Percentiles rank a stretch among this genome's conserved stretches.
Evolutionary conservation across 2,888 invertebrate species (phyloP).

Genomic region (Sicus ferrugineus): DNA sequence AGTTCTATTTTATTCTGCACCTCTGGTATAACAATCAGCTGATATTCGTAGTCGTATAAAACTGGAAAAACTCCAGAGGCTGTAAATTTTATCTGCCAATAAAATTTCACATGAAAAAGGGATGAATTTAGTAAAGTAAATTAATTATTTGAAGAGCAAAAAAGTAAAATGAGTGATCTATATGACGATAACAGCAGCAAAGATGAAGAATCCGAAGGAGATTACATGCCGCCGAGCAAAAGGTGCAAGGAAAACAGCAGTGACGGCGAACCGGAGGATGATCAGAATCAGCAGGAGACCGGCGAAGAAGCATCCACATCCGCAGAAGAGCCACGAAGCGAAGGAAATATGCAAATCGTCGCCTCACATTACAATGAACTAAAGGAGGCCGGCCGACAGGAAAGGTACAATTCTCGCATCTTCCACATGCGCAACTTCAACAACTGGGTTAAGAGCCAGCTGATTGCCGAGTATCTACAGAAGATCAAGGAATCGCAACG

Average conservation of each 20-base stretch:
- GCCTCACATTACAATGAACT: constrained; percentile 94
- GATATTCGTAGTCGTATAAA: too few species aligned
- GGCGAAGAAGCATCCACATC: constrained; percentile 29
- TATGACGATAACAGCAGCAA: constrained; percentile 14
- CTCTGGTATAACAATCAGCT: too few species aligned
- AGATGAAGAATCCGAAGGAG: constrained; percentile 32
- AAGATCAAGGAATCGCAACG: constrained; percentile 72
- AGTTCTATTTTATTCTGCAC: too few species aligned
- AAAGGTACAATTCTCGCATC: constrained; percentile 88
- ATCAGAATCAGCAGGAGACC: constrained; percentile 18
- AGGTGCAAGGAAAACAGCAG: constrained; percentile 32
- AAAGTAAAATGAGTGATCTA: constrained; percentile 25
- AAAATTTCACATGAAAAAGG: too few species aligned
- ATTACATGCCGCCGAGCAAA: constrained; percentile 6
- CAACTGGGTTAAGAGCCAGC: constrained; percentile 97
- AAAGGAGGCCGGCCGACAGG: constrained; percentile 80
- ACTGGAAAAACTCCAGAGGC: too few species aligned
- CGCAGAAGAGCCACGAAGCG: constrained; percentile 26
- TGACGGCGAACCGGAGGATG: constrained; percentile 27
- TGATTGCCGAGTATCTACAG: constrained; percentile 83
- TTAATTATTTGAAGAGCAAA: too few species aligned
- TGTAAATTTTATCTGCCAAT: too few species aligned
- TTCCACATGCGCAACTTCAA: constrained; percentile 96
- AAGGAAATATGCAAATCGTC: constrained; percentile 67
- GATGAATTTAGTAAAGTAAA: too few species aligned